Base-by-base conservation (phyloP, 2,888 invertebrate species). In the Synergus gifuensis region DNA sequence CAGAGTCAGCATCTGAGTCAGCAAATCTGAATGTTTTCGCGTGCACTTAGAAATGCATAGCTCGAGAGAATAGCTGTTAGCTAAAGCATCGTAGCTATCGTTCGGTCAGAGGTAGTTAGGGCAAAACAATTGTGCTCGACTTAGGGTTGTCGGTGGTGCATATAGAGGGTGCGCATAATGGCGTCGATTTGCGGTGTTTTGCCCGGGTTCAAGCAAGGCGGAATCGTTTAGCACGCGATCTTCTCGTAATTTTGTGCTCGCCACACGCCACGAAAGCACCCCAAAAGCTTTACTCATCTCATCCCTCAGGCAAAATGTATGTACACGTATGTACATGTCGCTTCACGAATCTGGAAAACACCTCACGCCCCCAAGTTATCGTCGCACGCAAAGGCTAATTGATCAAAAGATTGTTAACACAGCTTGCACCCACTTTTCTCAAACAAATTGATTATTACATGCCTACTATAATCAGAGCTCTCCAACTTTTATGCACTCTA, bases 151-250 rank as follows among this genome's bases (percentile, higher is more conserved):
- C 76, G 79, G 85, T 86, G 64, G 28, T 54, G 54, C 64, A 66
- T 66, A 73, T 54, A n/a, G 49, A 36, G 73, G 73, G 54, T 73
- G 54, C 73, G 36, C 49, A 73, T 54, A 87, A 88, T 86, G 85
- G 84, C 84, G 77, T 83, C 84, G 84, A 87, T 88, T 87, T 87
- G 88, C 85, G 88, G 87, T 87, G 85, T 87, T 87, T 85, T 84
- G 85, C 82, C 49, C 44, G 82, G 69, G 80, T 81, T 80, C 78
- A 76, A 82, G 84, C 85, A 84, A 28, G 88, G 84, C 86, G 86
- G 87, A 88, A 89, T 90, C 90, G 89, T 89, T 91, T 90, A 89
- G 88, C 91, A 91, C 91, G 91, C 91, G 90, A 91, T 91, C 87
- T 86, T 88, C 89, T 88, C 91, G 89, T 91, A 91, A 91, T 90